phyloP scores from a whole-genome alignment of 2,113 vertebrate genomes.

The Spilogale gracilis region DNA sequence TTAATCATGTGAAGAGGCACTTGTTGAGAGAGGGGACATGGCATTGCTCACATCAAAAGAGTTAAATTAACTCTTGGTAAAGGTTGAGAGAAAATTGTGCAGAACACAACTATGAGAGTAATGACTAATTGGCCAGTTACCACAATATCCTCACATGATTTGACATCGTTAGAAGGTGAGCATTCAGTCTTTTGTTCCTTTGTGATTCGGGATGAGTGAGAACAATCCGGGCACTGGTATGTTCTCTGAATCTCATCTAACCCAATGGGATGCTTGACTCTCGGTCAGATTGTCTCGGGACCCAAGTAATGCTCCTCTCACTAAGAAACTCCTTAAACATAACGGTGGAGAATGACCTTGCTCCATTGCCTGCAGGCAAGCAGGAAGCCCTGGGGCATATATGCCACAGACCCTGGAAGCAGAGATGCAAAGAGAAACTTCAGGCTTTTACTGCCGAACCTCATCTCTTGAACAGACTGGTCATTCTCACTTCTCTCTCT shows the following conservation, averaged over 20 bases:
- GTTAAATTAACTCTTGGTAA: not conserved
- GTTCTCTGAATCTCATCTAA: not conserved
- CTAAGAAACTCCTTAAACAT: not conserved
- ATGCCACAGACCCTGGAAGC: not conserved
- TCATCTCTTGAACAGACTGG: no score
- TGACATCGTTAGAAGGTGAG: not conserved
- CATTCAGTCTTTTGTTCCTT: not conserved
- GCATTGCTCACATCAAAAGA: not conserved
- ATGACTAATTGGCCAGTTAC: not conserved
- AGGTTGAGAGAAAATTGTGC: not conserved
- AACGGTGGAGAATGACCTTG: not conserved
- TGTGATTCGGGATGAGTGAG: not conserved
- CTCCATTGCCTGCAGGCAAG: not conserved
- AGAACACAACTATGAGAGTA: not conserved
- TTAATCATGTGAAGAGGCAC: not conserved
- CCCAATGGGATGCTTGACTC: not conserved
- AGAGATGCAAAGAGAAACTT: not conserved
- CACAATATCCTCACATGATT: not conserved
- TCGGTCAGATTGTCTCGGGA: not conserved
- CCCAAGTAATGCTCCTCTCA: not conserved
- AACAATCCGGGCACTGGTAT: not conserved
- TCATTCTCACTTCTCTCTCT: no score
- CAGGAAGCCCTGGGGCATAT: not conserved
- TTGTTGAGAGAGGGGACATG: not conserved
- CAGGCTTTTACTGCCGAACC: not conserved